Evolutionary conservation across 2,888 invertebrate species (phyloP).

Genomic region (Monochamus alternatus): DNA sequence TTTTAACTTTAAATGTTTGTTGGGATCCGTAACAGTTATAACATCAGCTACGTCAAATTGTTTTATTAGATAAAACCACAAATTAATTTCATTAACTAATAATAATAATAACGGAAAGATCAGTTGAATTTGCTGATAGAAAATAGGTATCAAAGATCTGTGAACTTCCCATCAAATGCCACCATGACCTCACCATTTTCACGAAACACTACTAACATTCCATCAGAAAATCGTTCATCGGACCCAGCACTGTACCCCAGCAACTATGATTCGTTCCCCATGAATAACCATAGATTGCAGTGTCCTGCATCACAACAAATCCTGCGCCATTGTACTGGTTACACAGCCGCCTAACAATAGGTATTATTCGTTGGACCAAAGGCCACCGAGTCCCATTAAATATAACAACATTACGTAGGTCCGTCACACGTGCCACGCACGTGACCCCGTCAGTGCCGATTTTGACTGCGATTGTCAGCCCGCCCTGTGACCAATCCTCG

Average conservation of each 20-base stretch:
- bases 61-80: too few relatives aligned
- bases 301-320: conserved; percentile 39
- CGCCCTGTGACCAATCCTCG: conserved; percentile 23
- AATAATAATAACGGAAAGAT: too few relatives aligned
- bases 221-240: not conserved
- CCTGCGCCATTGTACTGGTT: conserved; percentile 44
- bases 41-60: too few relatives aligned
- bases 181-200: too few relatives aligned
- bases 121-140: too few relatives aligned
- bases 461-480: conserved; percentile 42
- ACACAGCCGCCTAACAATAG: conserved; percentile 46
- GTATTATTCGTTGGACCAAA: conserved; percentile 50
- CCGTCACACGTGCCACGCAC: conserved; percentile 47
- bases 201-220: too few relatives aligned
- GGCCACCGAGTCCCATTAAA: conserved; percentile 42
- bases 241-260: not conserved
- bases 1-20: too few relatives aligned
- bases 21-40: too few relatives aligned
- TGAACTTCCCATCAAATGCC: too few relatives aligned
- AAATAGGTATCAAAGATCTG: too few relatives aligned
- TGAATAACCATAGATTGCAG: conserved; percentile 21
- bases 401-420: conserved; percentile 37
- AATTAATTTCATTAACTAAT: too few relatives aligned
- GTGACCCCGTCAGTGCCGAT: conserved; percentile 46
- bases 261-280: conserved; percentile 17